Base-by-base conservation (phyloP, 1,140 invertebrate species). In the Pogonus chalceus region DNA sequence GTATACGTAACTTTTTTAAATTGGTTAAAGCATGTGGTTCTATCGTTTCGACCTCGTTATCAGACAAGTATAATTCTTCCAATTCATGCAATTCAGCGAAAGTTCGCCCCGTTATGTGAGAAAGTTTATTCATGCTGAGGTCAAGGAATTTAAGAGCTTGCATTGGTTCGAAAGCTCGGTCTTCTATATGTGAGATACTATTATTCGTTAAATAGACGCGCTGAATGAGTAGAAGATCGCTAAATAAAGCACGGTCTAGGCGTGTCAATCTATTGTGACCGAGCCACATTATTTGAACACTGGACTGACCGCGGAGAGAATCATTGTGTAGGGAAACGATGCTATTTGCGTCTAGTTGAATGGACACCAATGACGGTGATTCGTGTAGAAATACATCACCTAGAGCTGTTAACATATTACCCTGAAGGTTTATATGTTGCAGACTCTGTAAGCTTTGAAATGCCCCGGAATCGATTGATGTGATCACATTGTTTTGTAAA, bases 401-500 rank as follows among this genome's bases (percentile, higher is more conserved):
- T 1, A 94, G 69, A 31, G 81, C 78, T 0, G 81, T 76, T 23
- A 95, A 68, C 23, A 79, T 73, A 70, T 95, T 94, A 12, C 86
- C 84, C 64, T 92, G 88, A 18, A 94, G 72, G 74, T 92, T 92
- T 35, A 94, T 81, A 62, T 92, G 87, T 61, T 92, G 87, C n/a
- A 97, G 76, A 62, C 80, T 88, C 59, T 79, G 79, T 31, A 96
- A 70, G 1, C 83, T 88, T 22, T 83, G 79, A 58, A 98, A 82
- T 0, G 92, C 84, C 43, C 90, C 89, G 2, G 82, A 79, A 57
- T 91, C 88, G 56, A 95, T 88, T 14, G 77, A 78, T 24, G 81
- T 79, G 54, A 95, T 89, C 3, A 78, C 68, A 71, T 95, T 95
- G 68, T 91, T 88, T 65, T 94, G 88, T 20, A 95, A 72, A 72